Evolutionary conservation across 2,888 invertebrate species (phyloP), one percentile per base, ranked within the genome.

Genomic region (Agrochola lota): DNA sequence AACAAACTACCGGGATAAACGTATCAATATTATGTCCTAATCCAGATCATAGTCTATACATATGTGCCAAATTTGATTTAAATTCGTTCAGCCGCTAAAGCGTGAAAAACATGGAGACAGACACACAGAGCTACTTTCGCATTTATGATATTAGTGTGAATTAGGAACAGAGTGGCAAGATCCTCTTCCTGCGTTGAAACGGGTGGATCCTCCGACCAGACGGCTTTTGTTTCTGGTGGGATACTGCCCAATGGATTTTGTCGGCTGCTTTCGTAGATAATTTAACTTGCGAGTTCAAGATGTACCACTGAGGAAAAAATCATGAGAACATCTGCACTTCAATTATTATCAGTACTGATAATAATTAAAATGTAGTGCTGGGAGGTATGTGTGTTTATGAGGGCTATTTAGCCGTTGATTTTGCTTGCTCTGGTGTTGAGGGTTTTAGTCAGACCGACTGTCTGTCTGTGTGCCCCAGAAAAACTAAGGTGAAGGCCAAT

Each of bases 401-500:
- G 5, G 20, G 62, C 20, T 62, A 35, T 30, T 30, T 30, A 62
- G 60, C 0, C 62, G 6, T 62, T 30, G 62, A 11, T 62, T 30
- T 11, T 11, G 11, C 11, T 11, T 23, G 23, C 63, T 35, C 7
- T 23, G 1, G 7, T 35, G 23, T 63, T 63, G 35, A 63, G 63
- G 35, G 12, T 12, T 23, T 7, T 35, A 63, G 35, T 35, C 35
- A 35, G 23, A 63, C 3, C 11, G 30, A 20, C 30, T 20, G 20
- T 20, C 11, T n/a, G n/a, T n/a, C n/a, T n/a, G n/a, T n/a, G 30
- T 62, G 62, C 11, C 30, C 30, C 30, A 62, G 20, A 62, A 62
- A 35, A 35, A 62, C 7, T 35, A 71, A 35, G 66, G 76, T 76
- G 80, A 73, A 62, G 12, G 20, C 11, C 7, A 12, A 23, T 12